Base-by-base conservation (phyloP, 1,140 invertebrate genomes). In the Danaus plexippus region DNA sequence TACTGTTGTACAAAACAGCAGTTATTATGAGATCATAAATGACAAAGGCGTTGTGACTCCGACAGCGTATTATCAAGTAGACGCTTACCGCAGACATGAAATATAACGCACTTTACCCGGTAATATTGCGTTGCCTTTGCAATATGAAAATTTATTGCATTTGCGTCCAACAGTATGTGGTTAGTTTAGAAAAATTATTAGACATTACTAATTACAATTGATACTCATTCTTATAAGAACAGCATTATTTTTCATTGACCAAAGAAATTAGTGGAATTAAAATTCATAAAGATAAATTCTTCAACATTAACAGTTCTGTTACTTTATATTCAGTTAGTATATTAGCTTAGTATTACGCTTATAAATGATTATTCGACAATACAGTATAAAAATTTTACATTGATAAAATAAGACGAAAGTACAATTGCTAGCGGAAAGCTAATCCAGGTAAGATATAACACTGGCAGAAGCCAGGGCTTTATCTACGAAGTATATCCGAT, bases 91-190 rank as follows among this genome's bases (percentile, higher is more conserved):
- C 68, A 60, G 69, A 73, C 63, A 80, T 81, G 75, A 85, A 70
- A 77, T 83, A 85, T 76, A 72, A 69, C 73, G 74, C 73, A 79
- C 77, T 81, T 80, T 76, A 77, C 74, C 68, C 67, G 69, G 66
- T 77, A 72, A 80, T 79, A 83, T 85, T 79, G 71, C 77, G 69
- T 73, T 75, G 57, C 73, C 71, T 73, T 73, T 71, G 75, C 77
- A 76, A 82, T 85, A 85, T 85, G 71, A 82, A 85, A 85, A 83
- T 85, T 85, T 85, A 85, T 85, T 68, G 76, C 75, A 76, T 75
- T 66, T 76, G 64, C 69, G 73, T 64, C 59, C 64, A 59, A 54
- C 58, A 69, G 71, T 75, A 68, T 57, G 61, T 60, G 64, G 66
- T 67, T 79, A 79, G 77, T 61, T 61, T 61, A 75, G 71, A 80